Evolutionary conservation across 2,888 invertebrate species (phyloP).

Genomic region (Sceliomorpha sp.): DNA sequence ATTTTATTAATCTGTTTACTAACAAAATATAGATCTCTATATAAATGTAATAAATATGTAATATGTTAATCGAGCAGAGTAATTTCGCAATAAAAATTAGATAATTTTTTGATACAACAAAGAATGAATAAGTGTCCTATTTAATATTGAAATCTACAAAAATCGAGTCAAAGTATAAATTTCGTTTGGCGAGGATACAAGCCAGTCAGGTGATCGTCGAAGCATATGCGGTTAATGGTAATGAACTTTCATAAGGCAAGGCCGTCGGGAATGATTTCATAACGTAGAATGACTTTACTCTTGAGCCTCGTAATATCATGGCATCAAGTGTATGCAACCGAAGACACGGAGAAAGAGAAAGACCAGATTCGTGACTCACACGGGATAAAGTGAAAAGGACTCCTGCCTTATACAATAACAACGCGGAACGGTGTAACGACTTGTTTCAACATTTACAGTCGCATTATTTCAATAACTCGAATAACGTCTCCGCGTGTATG

Average conservation of each 20-base stretch:
- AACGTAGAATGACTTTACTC: constrained; percentile 61
- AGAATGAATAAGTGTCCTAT: no score
- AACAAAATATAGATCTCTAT: no score
- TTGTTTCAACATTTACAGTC: constrained; percentile 14
- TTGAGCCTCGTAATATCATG: constrained; percentile 45
- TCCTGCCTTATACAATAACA: constrained; percentile 28
- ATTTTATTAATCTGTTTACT: no score
- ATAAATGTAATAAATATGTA: no score
- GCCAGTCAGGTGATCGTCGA: constrained; percentile 37
- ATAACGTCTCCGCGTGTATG: constrained; percentile 27
- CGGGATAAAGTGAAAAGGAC: constrained; percentile 26
- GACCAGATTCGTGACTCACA: constrained; percentile 26
- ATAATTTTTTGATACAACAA: no score
- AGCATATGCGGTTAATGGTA: constrained; percentile 73
- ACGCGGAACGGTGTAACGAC: constrained; percentile 37
- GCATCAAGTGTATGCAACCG: constrained; percentile 42
- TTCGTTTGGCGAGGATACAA: constrained; percentile 12
- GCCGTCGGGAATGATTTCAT: constrained; percentile 76
- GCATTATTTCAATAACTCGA: constrained; percentile 41
- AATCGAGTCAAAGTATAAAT: no score
- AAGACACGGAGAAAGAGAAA: constrained; percentile 23
- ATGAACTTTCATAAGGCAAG: constrained; percentile 79
- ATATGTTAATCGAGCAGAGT: no score
- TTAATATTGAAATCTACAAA: no score
- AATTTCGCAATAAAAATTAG: no score